Percentiles rank a stretch among this genome's conserved stretches.
Conservation (phyloP, 1,140 invertebrate species). For the Lithobius niger region DNA sequence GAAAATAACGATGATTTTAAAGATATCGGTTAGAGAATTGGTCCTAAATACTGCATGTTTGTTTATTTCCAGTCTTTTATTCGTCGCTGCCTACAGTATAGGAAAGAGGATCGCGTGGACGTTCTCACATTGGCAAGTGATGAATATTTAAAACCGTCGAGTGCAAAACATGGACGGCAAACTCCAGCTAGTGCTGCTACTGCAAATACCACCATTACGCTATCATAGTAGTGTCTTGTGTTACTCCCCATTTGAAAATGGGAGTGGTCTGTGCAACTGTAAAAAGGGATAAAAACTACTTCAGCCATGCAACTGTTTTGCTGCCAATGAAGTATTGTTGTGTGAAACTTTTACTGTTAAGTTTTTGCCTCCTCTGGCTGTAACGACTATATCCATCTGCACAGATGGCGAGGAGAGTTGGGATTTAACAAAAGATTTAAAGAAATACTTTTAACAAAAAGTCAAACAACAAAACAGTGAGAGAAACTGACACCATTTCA, state of each 20-base stretch:
- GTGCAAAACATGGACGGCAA: slow-evolving; percentile 66
- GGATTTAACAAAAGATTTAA: not conserved
- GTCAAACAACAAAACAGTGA: not conserved
- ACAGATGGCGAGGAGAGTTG: no score
- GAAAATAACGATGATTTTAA: no score
- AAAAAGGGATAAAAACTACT: not conserved
- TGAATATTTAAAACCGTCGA: slow-evolving; percentile 90
- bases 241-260: no score
- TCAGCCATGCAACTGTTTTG: not conserved
- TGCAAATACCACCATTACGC: slow-evolving; percentile 31
- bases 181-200: slow-evolving; percentile 39
- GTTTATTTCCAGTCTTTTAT: slow-evolving; percentile 76
- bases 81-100: slow-evolving; percentile 89
- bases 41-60: slow-evolving; percentile 10
- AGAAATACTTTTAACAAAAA: not conserved
- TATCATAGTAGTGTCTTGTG: slow-evolving; percentile 11
- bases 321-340: not conserved
- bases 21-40: no score
- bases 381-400: no score
- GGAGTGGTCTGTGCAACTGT: no score
- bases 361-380: no score
- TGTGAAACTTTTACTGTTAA: not conserved
- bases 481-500: not conserved
- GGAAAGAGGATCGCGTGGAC: slow-evolving; percentile 96
- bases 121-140: slow-evolving; percentile 86